phyloP scores from a whole-genome alignment of 2,113 vertebrate genomes.

The Colaptes auratus region DNA sequence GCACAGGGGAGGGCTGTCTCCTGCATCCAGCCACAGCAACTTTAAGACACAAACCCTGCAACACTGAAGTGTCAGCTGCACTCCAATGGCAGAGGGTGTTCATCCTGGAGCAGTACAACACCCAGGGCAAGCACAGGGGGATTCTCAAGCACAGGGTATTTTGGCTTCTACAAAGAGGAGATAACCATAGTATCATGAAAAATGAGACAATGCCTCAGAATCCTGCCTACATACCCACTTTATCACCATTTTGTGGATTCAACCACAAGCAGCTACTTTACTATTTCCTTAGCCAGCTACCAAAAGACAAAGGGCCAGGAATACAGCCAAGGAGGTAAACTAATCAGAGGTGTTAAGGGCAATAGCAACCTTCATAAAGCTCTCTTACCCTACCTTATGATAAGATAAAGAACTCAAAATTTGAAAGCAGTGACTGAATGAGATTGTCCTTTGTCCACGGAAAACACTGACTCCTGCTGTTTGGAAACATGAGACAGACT shows the following conservation, averaged over 20 bases:
- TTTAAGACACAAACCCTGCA: background rate
- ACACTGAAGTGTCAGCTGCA: background rate
- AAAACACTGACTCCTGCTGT: slow-evolving; percentile 13
- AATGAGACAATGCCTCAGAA: background rate
- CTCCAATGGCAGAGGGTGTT: background rate
- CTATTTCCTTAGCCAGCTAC: background rate
- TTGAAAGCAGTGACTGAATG: background rate
- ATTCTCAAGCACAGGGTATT: background rate
- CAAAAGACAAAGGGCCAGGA: background rate
- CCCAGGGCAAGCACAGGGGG: background rate
- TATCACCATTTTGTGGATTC: background rate
- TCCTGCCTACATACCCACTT: background rate
- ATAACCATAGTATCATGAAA: background rate
- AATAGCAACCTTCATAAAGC: slow-evolving; percentile 39
- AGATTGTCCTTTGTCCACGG: slow-evolving; percentile 18
- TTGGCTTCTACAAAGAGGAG: background rate
- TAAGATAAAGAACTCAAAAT: slow-evolving; percentile 39
- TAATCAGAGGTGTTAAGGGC: background rate
- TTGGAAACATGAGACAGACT: background rate
- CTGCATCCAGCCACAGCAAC: background rate
- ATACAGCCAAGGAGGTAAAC: background rate
- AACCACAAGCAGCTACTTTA: background rate
- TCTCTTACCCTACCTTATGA: background rate
- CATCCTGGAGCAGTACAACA: background rate
- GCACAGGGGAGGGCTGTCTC: background rate